These are phyloP conservation scores for Brachionus angularis DNA, from an alignment of 1,140 invertebrate species.

Conservation along the genomic window DNA sequence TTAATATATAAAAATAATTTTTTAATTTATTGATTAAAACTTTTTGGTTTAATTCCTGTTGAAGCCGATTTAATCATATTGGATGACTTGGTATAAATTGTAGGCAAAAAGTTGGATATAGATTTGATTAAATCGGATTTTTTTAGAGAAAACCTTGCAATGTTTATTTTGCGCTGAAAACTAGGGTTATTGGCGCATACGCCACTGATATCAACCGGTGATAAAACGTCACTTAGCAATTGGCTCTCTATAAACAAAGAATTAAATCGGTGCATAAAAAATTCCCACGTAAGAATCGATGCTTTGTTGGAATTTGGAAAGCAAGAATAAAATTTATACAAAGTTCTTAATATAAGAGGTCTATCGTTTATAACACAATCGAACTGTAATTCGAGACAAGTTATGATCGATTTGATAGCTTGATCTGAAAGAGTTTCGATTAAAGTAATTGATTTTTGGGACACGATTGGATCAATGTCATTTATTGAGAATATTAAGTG, in stretches of 20 bases:
- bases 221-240: constrained; percentile 60
- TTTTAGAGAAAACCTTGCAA: constrained; percentile 14
- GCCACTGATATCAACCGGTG: constrained; percentile 22
- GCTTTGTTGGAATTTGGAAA: constrained; percentile 67
- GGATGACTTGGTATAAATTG: constrained; percentile 59
- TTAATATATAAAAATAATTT: background rate
- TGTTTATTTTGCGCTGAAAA: constrained; percentile 15
- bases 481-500: constrained; percentile 91
- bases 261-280: constrained; percentile 95
- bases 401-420: constrained; percentile 64
- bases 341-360: constrained; percentile 81
- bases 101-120: constrained; percentile 67
- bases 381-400: constrained; percentile 65
- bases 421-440: constrained; percentile 87
- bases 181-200: background rate
- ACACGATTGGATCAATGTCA: constrained; percentile 87
- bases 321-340: constrained; percentile 89
- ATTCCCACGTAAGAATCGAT: constrained; percentile 89
- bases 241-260: constrained; percentile 90
- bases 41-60: background rate
- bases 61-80: background rate
- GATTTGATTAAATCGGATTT: constrained; percentile 12
- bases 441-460: constrained; percentile 84
- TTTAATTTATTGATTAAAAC: background rate
- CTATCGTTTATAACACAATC: constrained; percentile 84